Evolutionary conservation across 1,140 invertebrate genomes (phyloP), one percentile per base, ranked within the genome.

Genomic region (Drosophila funebris): DNA sequence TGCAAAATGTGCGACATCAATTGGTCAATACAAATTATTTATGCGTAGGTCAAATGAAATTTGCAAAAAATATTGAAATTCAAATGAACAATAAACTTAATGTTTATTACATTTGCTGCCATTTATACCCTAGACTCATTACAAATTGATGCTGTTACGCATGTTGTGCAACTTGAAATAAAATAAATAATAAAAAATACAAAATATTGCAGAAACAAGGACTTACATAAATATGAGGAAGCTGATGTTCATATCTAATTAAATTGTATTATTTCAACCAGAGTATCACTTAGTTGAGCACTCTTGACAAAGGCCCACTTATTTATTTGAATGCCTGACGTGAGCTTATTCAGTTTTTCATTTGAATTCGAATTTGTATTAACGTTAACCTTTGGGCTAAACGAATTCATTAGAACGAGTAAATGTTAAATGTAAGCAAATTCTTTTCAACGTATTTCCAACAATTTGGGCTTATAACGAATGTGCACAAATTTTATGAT

Each of bases 51-150:
- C 50, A 62, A 52, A 70, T 74, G 20, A 43, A 70, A 63, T 52
- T 52, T 74, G 57, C 63, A 33, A 31, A 85, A 13, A 80, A 50
- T 85, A 73, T 73, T 73, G 46, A 63, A 73, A 80, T 76, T 76
- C 56, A 57, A 77, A 71, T 71, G 24, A 50, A 31, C 20, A 53
- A 44, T 29, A 31, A 46, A 18, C 14, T 31, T 14, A 52, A 44
- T 44, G 8, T 41, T 20, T 9, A 27, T 52, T 66, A 4, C 37
- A 62, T 43, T 52, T 33, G 46, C 46, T 18, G 22, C 20, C 9
- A 22, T 20, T 43, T 22, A 43, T 43, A 11, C 41, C 41, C 41
- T 43, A 20, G 7, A 22, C 18, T 27, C 44, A 27, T 46, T 46
- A 13, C 1, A 27, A 46, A 46, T 46, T 46, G 11, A 46, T 11